Evolutionary conservation across 2,113 vertebrate genomes (phyloP).

Genomic region (Varanus salvator): DNA sequence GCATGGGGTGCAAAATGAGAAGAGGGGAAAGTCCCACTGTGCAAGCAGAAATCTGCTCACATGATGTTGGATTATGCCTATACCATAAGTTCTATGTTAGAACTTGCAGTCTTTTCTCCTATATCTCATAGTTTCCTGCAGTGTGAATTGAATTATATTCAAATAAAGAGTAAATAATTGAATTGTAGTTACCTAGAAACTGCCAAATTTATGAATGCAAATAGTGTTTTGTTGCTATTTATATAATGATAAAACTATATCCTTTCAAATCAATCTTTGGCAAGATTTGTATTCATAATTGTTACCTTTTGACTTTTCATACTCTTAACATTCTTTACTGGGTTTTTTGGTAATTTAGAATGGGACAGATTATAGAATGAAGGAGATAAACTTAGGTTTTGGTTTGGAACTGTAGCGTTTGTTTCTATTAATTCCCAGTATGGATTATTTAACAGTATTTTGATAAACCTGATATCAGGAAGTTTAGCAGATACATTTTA

Average conservation of each 20-base stretch:
- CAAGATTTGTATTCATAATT: conserved; percentile 20
- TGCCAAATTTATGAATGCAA: conserved; percentile 56
- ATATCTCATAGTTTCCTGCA: conserved; percentile 40
- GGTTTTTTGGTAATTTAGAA: conserved; percentile 23
- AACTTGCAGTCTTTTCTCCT: conserved; percentile 55
- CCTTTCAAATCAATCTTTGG: conserved; percentile 37
- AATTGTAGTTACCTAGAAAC: conserved; percentile 56
- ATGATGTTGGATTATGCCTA: background rate
- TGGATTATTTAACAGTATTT: conserved; percentile 2
- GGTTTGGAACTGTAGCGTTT: conserved; percentile 11
- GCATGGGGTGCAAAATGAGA: no score
- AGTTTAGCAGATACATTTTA: conserved; percentile 1
- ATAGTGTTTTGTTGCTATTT: conserved; percentile 61
- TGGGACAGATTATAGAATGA: background rate
- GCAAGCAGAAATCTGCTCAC: background rate
- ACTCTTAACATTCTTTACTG: conserved; percentile 14
- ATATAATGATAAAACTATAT: conserved; percentile 44
- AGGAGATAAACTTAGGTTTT: background rate
- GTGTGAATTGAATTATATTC: conserved; percentile 59
- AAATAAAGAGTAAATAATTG: conserved; percentile 57
- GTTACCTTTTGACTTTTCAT: conserved; percentile 5
- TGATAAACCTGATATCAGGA: conserved; percentile 24
- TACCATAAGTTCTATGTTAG: conserved; percentile 68
- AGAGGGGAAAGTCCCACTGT: background rate
- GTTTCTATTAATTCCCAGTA: conserved; percentile 7